Conservation (phyloP, 2,888 invertebrate species). For the Clusia tigrina region DNA sequence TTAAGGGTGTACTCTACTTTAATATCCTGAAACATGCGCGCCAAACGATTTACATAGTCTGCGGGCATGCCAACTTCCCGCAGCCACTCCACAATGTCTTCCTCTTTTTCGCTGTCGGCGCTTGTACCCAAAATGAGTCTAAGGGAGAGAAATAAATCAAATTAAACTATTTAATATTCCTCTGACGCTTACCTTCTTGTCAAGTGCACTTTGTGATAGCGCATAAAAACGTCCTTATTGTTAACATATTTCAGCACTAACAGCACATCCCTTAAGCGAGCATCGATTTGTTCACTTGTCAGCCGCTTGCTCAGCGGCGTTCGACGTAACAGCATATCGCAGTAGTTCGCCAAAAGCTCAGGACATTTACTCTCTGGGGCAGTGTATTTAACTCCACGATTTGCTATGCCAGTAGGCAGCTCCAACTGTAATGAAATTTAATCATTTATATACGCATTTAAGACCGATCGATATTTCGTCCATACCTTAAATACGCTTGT, state of each 20-base stretch:
- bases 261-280: conserved; percentile 89
- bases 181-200: conserved; percentile 72
- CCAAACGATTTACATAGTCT: conserved; percentile 97
- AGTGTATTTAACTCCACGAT: conserved; percentile 72
- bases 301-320: conserved; percentile 95
- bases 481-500: conserved; percentile 82
- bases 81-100: conserved; percentile 98
- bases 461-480: not conserved
- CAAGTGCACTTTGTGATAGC: conserved; percentile 98
- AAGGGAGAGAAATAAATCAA: conserved; percentile 1
- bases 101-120: conserved; percentile 98
- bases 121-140: conserved; percentile 96
- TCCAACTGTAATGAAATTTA: conserved; percentile 64
- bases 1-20: conserved; percentile 69
- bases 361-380: conserved; percentile 98
- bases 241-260: conserved; percentile 98
- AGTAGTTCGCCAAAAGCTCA: conserved; percentile 97
- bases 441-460: not conserved
- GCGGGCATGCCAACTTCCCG: conserved; percentile 99
- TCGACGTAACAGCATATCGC: conserved; percentile 97
- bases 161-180: not conserved
- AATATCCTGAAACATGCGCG: conserved; percentile 98
- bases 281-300: conserved; percentile 96
- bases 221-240: conserved; percentile 99
- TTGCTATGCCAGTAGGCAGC: conserved; percentile 70